Percentiles rank a stretch among this genome's conserved stretches.
phyloP scores from a whole-genome alignment of 92 coral and sea anemone genomes.

The Bergia sp. region DNA sequence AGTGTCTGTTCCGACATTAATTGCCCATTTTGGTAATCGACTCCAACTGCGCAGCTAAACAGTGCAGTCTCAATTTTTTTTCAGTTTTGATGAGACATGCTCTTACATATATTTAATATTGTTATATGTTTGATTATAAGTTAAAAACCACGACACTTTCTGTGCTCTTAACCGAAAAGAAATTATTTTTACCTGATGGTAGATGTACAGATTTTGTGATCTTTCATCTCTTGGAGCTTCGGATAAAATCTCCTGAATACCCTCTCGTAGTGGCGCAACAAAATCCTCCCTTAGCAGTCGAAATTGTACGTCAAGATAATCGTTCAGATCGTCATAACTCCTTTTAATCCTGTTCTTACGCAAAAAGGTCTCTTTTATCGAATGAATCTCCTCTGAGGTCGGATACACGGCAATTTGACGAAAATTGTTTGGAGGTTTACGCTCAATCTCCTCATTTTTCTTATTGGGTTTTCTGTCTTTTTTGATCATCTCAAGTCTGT shows the following conservation, averaged over 20 bases:
- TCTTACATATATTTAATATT: no score
- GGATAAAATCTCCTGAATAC: slow-evolving; percentile 73
- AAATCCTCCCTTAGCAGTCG: slow-evolving; percentile 88
- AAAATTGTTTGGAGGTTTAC: slow-evolving; percentile 84
- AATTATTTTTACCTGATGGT: slow-evolving; percentile 52
- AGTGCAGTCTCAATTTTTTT: no score
- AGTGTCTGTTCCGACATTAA: no score
- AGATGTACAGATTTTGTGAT: slow-evolving; percentile 76
- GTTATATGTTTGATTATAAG: no score
- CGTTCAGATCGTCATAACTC: slow-evolving; percentile 68
- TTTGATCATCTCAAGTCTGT: slow-evolving; percentile 58
- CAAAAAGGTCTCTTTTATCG: slow-evolving; percentile 64
- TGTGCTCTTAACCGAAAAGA: no score
- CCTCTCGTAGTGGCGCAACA: slow-evolving; percentile 85
- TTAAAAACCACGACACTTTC: no score
- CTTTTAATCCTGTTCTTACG: slow-evolving; percentile 71
- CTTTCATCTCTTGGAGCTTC: slow-evolving; percentile 62
- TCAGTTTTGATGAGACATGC: no score
- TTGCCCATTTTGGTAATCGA: no score
- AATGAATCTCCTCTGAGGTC: slow-evolving; percentile 62
- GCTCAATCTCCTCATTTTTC: slow-evolving; percentile 53
- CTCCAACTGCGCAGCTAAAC: no score
- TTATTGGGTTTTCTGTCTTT: slow-evolving; percentile 55
- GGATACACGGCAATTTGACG: slow-evolving; percentile 74
- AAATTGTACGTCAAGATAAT: slow-evolving; percentile 92